These are phyloP conservation scores for Artibeus lituratus DNA, from an alignment of 2,797 vertebrate genomes.

Conservation along the genomic window DNA sequence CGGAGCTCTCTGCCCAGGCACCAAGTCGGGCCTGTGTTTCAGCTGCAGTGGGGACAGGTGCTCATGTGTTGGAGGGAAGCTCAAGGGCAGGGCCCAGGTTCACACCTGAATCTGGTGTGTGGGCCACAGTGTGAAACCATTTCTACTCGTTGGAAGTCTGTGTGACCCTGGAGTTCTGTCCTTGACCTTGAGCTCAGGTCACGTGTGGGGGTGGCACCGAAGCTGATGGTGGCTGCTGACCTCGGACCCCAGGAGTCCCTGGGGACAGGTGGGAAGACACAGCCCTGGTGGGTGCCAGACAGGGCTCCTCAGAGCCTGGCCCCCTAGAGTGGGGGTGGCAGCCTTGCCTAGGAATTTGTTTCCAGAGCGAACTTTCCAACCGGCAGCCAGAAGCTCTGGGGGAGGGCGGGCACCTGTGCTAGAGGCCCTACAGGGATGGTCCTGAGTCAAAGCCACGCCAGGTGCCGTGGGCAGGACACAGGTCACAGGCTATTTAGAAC, in stretches of 20 bases:
- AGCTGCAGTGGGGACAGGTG: background rate
- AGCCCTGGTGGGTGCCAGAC: too few relatives aligned
- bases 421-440: too few relatives aligned
- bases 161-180: background rate
- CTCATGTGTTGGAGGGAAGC: background rate
- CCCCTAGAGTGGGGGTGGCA: too few relatives aligned
- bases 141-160: background rate
- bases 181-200: background rate
- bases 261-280: too few relatives aligned
- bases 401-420: fast-evolving
- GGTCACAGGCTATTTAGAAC: too few relatives aligned
- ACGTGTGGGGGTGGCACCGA: background rate
- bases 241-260: too few relatives aligned
- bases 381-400: background rate
- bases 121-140: background rate
- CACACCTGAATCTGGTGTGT: background rate
- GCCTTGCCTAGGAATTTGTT: background rate
- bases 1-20: background rate
- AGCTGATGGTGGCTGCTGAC: background rate
- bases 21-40: fast-evolving
- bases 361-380: background rate
- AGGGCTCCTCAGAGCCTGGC: too few relatives aligned
- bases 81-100: background rate
- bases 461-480: background rate
- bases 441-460: too few relatives aligned